Base-by-base conservation (phyloP, 2,888 invertebrate species). In the Oscheius onirici region DNA sequence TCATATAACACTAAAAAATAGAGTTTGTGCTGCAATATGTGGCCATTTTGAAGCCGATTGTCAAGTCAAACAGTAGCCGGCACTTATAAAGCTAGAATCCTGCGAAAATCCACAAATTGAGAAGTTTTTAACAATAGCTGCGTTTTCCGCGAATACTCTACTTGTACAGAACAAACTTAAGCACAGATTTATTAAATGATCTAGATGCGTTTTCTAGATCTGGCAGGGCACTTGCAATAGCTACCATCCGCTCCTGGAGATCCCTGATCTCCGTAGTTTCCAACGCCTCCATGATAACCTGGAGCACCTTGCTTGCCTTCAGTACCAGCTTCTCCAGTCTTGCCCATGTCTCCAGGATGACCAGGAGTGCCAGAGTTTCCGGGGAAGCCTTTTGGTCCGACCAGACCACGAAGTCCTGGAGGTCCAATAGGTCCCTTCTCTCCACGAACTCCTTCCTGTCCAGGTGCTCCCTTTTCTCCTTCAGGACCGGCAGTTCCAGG, bases 301-400 rank as follows among this genome's bases (percentile, higher is more conserved):
- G 75, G 73, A 65, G 72, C 69, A 71, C 78, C 78, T 3, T 57
- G 24, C 68, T 76, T 88, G 72, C 92, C 92, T 58, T 90, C 90
- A 43, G 90, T 85, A 22, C 92, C 92, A 5, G 91, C 90, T 76
- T 72, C 73, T 73, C 80, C 80, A 58, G 73, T 69, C 28, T 90
- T 88, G 75, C 92, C 92, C 1, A 91, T 89, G 72, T 90, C 90
- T 40, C 92, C 92, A 74, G 90, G 89, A 74, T 89, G 89, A 66
- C 92, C 92, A 10, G 90, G 89, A 20, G 90, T 87, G 40, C 92
- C 92, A 10, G 71, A 61, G 68, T 74, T 78, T 69, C 78, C 78
- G 40, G 74, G 65, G 73, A 78, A 78, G 22, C 78, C 78, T 51
- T 74, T 74, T 28, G 78, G 52, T 91, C 79, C 79, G 52, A 77